Base-by-base conservation (phyloP, 2,797 vertebrate species). In the Dipus sagitta region DNA sequence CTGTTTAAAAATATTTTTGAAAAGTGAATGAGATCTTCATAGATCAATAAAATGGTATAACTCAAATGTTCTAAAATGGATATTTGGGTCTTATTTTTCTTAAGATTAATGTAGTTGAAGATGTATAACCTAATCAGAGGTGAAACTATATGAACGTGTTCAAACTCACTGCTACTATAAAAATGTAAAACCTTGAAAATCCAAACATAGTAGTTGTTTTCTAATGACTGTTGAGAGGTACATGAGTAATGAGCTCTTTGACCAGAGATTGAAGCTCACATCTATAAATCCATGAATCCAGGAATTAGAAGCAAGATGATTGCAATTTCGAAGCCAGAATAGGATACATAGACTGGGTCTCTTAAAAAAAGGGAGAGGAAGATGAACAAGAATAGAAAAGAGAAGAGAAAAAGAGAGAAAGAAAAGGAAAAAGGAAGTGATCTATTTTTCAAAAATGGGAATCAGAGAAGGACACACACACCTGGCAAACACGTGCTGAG, bases 21-120 rank as follows among this genome's bases (percentile, higher is more conserved):
- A 89, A 93, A 95, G 12, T 72, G 18, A 88, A 80, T 77, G 17
- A 88, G n/a, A 93, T 62, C 83, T 82, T 34, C 47, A 88, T 70
- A 89, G 13, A 68, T 32, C 8, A 94, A 34, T 86, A 86, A 74
- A 20, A 93, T 91, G 21, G n/a, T 92, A 94, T 70, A 47, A 81
- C 77, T 93, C 17, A 28, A 68, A 64, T 28, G 23, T 32, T 91
- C 62, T 72, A 85, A 67, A 81, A 72, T 47, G 32, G 60, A 75
- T 82, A 13, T 82, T 80, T 91, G 17, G 26, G 70, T 87, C 94
- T 83, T 20, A 23, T 80, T 90, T 95, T 92, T 38, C 26, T 96
- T 88, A 83, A 78, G 67, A 81, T 28, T 70, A 75, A 79, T 4
- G 67, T 89, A 64, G 67, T 20, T 79, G 34, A 95, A 93, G 9